Evolutionary conservation across 2,888 invertebrate genomes (phyloP).

Genomic region (Pristionchus exspectatus): DNA sequence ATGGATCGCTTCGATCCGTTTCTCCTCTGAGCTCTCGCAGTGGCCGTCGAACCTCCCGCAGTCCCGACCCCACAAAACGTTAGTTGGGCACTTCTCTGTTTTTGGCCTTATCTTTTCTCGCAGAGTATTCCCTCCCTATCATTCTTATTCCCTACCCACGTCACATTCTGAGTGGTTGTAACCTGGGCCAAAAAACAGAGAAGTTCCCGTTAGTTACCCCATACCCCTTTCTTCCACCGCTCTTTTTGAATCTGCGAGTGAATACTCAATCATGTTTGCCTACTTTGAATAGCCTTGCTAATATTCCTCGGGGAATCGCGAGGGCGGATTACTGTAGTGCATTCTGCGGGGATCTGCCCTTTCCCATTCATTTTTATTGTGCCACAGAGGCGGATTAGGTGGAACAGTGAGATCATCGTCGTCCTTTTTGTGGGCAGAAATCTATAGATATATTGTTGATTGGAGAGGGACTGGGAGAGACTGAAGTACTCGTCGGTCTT

Average conservation of each 20-base stretch:
- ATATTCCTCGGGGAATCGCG: not conserved
- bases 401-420: not conserved
- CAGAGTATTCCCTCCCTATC: too few species aligned
- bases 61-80: constrained; percentile 55
- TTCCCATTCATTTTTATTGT: not conserved
- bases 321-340: not conserved
- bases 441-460: constrained; percentile 21
- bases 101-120: too few species aligned
- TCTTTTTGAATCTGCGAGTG: not conserved
- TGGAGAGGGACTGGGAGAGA: not conserved
- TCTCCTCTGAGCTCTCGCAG: constrained; percentile 4
- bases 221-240: not conserved
- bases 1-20: constrained; percentile 47
- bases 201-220: too few species aligned
- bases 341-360: not conserved
- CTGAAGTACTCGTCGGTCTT: not conserved
- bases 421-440: not conserved
- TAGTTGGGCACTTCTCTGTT: too few species aligned
- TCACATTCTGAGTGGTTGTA: too few species aligned
- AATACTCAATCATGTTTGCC: not conserved
- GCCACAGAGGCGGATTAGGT: not conserved
- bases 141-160: too few species aligned
- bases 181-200: too few species aligned
- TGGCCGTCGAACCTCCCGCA: constrained; percentile 23
- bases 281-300: not conserved